Base-by-base conservation (phyloP, 2,888 invertebrate genomes). In the Agrotis clavis region DNA sequence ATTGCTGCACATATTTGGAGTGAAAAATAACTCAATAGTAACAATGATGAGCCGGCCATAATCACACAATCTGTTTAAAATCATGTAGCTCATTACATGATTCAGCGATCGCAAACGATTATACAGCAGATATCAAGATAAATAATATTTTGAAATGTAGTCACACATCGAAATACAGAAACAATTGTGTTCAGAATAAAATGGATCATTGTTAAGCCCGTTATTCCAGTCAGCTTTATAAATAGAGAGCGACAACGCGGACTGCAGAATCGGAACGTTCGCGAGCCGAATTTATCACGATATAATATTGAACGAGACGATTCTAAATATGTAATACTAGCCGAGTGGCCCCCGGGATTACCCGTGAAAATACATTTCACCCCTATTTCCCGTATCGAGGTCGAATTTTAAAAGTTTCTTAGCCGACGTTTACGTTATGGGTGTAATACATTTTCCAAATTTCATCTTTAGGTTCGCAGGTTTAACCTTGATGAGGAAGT, bases 201-300 rank as follows among this genome's bases (percentile, higher is more conserved):
- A 88, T 86, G 84, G 84, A 88, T 87, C 86, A 89, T 87, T 85
- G 87, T 85, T 88, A 86, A 87, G 81, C 85, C 86, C 79, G 84
- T 88, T 87, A 87, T 86, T 84, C 77, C 86, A 82, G 83, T 82
- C 83, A 74, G 86, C 81, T 85, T 88, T 86, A 87, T 89, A 89
- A 90, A 90, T 89, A 89, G 86, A 89, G 78, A 71, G 82, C 72
- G 78, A 85, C 84, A 81, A 79, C 83, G 85, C 78, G n/a, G 82
- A 87, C 86, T 84, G 87, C 85, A 86, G 82, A 82, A 83, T 79
- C 68, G 62, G 60, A 73, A 67, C 72, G 57, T 71, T 72, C 77
- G 41, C 67, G 63, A 54, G 60, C 51, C 66, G 61, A 69, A 82
- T 82, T 79, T 66, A 70, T 73, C 65, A 80, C 70, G 61, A 82